Percentiles rank a stretch among this genome's conserved stretches.
Conservation (phyloP, 2,797 vertebrate species). For the Limosa lapponica region DNA sequence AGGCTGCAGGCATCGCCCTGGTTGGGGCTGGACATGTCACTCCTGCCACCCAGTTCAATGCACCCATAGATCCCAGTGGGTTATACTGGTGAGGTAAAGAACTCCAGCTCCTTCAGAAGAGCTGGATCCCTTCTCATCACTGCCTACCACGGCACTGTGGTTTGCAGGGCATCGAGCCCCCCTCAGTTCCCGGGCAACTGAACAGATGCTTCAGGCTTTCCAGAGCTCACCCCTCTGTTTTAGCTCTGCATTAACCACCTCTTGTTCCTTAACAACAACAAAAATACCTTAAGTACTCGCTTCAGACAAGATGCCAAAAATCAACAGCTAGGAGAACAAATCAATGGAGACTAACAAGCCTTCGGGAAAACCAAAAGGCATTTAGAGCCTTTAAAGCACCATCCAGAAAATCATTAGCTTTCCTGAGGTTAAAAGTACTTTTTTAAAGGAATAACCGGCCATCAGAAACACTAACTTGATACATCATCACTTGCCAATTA, state of each 20-base stretch:
- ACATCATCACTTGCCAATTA: neutral
- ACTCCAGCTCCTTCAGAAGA: neutral
- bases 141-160: rapidly evolving
- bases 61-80: rapidly evolving
- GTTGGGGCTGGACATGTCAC: neutral
- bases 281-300: neutral
- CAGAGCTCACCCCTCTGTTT: neutral
- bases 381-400: constrained; percentile 14
- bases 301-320: neutral
- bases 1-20: neutral
- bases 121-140: neutral
- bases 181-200: rapidly evolving
- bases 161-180: neutral
- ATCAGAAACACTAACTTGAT: neutral
- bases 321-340: constrained; percentile 17
- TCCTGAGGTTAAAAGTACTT: constrained; percentile 21
- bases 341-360: constrained; percentile 26
- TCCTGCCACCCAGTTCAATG: neutral
- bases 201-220: neutral
- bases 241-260: neutral
- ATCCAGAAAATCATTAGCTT: constrained; percentile 25
- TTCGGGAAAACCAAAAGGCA: constrained; percentile 28
- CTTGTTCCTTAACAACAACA: neutral
- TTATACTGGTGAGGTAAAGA: neutral
- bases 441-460: neutral